Evolutionary conservation across 2,113 vertebrate species (phyloP).

Genomic region (Rissa tridactyla): DNA sequence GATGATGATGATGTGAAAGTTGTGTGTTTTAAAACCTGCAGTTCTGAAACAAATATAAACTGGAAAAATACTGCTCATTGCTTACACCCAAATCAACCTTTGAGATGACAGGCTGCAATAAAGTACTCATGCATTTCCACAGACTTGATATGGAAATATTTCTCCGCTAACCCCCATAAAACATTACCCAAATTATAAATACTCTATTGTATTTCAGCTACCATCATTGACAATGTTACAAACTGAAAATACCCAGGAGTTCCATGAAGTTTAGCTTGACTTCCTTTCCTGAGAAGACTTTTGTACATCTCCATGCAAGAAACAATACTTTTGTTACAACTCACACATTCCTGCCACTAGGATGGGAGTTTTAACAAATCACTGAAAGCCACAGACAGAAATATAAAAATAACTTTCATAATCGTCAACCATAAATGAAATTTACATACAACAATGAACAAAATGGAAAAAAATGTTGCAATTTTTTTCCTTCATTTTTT

Average conservation of each 20-base stretch:
- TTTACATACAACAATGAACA: background rate
- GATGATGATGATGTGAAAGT: background rate
- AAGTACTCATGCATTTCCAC: background rate
- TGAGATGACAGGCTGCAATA: background rate
- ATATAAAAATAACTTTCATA: background rate
- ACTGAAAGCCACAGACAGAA: background rate
- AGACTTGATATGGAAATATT: background rate
- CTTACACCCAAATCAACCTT: background rate
- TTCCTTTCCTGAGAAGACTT: background rate
- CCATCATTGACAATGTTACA: background rate
- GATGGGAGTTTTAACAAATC: background rate
- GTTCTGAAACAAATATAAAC: conserved; percentile 11
- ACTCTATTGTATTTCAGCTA: background rate
- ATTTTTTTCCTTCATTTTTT: background rate
- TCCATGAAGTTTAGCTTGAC: background rate
- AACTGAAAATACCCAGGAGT: background rate
- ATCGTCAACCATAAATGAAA: background rate
- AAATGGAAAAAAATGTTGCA: background rate
- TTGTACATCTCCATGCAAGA: background rate
- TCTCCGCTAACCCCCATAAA: background rate
- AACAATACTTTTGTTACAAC: background rate
- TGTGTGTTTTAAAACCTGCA: background rate
- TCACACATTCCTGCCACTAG: background rate
- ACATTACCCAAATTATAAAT: background rate
- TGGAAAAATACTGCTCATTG: background rate